phyloP scores from a whole-genome alignment of 1,140 invertebrate species.

The Sycophaga agraensis region DNA sequence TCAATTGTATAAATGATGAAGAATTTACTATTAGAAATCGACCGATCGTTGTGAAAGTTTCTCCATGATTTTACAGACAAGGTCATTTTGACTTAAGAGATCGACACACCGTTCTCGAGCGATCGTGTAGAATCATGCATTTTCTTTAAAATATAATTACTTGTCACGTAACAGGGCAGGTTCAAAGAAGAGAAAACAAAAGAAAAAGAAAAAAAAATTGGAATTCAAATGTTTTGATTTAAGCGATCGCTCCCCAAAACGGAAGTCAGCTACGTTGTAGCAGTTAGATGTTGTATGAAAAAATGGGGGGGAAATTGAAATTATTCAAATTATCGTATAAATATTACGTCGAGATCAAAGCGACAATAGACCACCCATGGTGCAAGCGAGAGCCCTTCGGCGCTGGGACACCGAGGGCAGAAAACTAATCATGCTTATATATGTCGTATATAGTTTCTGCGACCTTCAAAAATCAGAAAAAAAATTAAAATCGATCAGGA shows the following conservation, averaged over 20 bases:
- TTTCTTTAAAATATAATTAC: conserved; percentile 6
- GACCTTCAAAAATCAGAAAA: conserved; percentile 22
- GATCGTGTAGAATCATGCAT: conserved; percentile 19
- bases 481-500: conserved; percentile 4
- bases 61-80: conserved; percentile 15
- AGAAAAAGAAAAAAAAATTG: neutral
- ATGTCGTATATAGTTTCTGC: conserved; percentile 24
- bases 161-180: neutral
- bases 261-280: conserved; percentile 25
- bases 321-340: conserved; percentile 12
- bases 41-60: conserved; percentile 14
- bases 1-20: conserved; percentile 27
- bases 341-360: conserved; percentile 24
- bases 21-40: conserved; percentile 3
- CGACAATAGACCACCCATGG: conserved; percentile 38
- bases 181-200: neutral
- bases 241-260: conserved; percentile 36
- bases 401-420: conserved; percentile 39
- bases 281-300: conserved; percentile 6
- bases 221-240: neutral
- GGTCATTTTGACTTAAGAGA: neutral
- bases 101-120: conserved; percentile 32
- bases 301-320: conserved; percentile 6
- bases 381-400: conserved; percentile 42
- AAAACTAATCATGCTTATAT: conserved; percentile 31